Percentiles rank a stretch among this genome's conserved stretches.
These are phyloP conservation scores for Abrostola tripartita DNA, from an alignment of 2,888 invertebrate species.

Conservation along the genomic window DNA sequence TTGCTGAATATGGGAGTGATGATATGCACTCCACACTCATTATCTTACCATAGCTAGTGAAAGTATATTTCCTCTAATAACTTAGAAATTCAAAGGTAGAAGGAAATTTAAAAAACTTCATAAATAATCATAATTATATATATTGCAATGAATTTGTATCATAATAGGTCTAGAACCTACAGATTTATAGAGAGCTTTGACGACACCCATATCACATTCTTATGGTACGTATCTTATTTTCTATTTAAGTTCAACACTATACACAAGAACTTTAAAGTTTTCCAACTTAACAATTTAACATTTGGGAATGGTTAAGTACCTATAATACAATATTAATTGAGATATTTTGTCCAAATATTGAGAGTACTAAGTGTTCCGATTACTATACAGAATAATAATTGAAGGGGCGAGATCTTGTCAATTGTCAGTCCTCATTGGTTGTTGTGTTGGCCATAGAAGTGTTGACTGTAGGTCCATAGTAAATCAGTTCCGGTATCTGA, in stretches of 20 bases:
- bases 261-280: constrained; percentile 70
- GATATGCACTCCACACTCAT: too few relatives aligned
- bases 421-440: constrained; percentile 86
- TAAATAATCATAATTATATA: constrained; percentile 54
- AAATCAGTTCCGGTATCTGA: constrained; percentile 98
- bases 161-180: constrained; percentile 73
- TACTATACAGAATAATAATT: constrained; percentile 77
- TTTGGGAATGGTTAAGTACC: constrained; percentile 77
- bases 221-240: constrained; percentile 74
- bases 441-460: constrained; percentile 75
- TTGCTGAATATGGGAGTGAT: too few relatives aligned
- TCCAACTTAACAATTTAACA: constrained; percentile 70
- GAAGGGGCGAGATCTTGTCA: constrained; percentile 66
- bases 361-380: constrained; percentile 54
- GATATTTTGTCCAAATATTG: constrained; percentile 45
- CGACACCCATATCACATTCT: constrained; percentile 87
- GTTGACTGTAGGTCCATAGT: constrained; percentile 94
- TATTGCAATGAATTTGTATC: constrained; percentile 67
- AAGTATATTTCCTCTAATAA: neutral
- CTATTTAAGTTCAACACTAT: constrained; percentile 80
- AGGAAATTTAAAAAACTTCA: constrained; percentile 35
- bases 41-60: neutral
- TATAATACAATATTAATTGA: constrained; percentile 57
- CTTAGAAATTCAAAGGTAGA: neutral
- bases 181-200: constrained; percentile 83